A percentile compares a stretch with the other conserved stretches of the same genome.
phyloP scores from a whole-genome alignment of 2,888 invertebrate genomes.

The Agonopterix subpropinquella region DNA sequence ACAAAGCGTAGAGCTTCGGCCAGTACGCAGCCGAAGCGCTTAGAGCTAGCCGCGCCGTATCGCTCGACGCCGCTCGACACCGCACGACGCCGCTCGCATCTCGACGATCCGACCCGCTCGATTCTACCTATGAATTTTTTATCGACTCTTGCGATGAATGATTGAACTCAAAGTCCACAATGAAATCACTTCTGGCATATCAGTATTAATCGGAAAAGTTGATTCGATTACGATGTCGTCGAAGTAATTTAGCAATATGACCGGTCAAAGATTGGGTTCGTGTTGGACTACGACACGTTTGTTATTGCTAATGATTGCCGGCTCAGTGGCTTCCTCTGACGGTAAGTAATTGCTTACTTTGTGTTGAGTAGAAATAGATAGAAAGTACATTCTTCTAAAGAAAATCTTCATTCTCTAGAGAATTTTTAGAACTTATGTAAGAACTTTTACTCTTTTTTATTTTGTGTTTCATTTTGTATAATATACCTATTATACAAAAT shows the following conservation, averaged over 20 bases:
- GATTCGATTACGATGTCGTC: conserved; percentile 49
- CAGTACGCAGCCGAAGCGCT: conserved; percentile 47
- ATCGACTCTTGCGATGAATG: conserved; percentile 56
- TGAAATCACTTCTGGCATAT: conserved; percentile 45
- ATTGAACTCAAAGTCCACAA: conserved; percentile 43
- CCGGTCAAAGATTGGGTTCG: conserved; percentile 42
- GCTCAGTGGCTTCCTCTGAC: conserved; percentile 48
- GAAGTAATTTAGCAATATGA: conserved; percentile 56
- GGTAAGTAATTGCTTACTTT: conserved; percentile 40
- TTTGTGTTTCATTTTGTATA: no score
- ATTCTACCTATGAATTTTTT: conserved; percentile 64
- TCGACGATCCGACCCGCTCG: conserved; percentile 34
- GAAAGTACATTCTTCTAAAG: not conserved
- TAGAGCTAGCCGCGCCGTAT: conserved; percentile 26
- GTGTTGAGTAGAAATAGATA: not conserved
- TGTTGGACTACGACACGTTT: conserved; percentile 40
- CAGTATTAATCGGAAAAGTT: conserved; percentile 49
- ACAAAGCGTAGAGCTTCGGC: conserved; percentile 28
- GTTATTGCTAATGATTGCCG: conserved; percentile 43
- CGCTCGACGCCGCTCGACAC: conserved; percentile 30
- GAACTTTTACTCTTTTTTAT: no score
- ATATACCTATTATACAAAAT: no score
- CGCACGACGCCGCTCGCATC: conserved; percentile 26
- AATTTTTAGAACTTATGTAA: no score
- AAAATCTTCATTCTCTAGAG: no score